Conservation (phyloP, 2,797 vertebrate genomes). For the Anabas testudineus region DNA sequence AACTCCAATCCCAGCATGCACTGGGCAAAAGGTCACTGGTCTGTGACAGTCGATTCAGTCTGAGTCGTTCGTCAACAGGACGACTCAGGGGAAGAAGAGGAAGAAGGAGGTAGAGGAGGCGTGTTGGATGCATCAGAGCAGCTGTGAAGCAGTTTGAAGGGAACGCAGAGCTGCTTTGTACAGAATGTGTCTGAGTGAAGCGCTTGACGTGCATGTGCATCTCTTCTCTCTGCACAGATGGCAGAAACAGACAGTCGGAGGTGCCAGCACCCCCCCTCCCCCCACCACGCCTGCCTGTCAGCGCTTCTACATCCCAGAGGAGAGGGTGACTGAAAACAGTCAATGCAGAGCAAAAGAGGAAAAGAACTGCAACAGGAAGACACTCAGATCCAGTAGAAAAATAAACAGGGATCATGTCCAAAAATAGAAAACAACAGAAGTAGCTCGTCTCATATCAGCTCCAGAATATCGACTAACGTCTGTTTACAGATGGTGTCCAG, state of each 20-base stretch:
- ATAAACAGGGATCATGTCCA: constrained; percentile 26
- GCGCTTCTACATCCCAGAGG: constrained; percentile 12
- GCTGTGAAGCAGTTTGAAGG: constrained; percentile 17
- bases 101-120: neutral
- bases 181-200: constrained; percentile 13
- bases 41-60: constrained; percentile 13
- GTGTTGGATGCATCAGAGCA: constrained; percentile 15
- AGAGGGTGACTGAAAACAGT: neutral
- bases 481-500: constrained; percentile 14
- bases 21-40: constrained; percentile 24
- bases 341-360: constrained; percentile 4
- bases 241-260: constrained; percentile 25
- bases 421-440: neutral
- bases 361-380: constrained; percentile 22
- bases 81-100: neutral
- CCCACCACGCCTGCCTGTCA: constrained; percentile 18
- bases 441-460: constrained; percentile 9
- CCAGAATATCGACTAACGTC: neutral
- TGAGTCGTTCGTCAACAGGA: constrained; percentile 22
- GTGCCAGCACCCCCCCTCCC: constrained; percentile 59
- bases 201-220: constrained; percentile 11
- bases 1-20: constrained; percentile 41
- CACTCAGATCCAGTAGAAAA: constrained; percentile 29
- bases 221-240: constrained; percentile 14
- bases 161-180: constrained; percentile 16